phyloP scores from a whole-genome alignment of 2,888 invertebrate genomes.

The Microctonus brassicae region DNA sequence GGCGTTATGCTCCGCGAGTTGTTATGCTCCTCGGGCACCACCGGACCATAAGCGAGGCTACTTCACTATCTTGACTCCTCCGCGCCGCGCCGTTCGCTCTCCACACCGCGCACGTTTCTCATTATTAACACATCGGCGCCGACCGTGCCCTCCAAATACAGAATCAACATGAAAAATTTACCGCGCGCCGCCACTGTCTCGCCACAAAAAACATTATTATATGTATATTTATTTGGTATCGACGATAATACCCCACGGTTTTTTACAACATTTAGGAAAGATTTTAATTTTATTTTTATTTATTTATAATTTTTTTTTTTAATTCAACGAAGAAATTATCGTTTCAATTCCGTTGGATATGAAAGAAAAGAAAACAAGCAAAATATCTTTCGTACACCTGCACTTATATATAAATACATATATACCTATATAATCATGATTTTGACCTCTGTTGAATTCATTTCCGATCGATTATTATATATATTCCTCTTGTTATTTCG shows the following conservation, averaged over 20 bases:
- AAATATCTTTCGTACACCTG: constrained; percentile 12
- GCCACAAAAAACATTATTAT: constrained; percentile 8
- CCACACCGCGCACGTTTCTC: constrained; percentile 54
- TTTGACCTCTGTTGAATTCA: constrained; percentile 8
- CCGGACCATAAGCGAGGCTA: constrained; percentile 67
- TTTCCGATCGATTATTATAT: constrained; percentile 24
- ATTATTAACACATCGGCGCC: constrained; percentile 67
- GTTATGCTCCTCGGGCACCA: constrained; percentile 69
- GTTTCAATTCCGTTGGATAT: not conserved
- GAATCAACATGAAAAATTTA: constrained; percentile 37
- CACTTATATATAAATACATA: not conserved
- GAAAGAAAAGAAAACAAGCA: not conserved
- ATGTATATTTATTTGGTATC: not conserved
- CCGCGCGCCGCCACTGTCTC: constrained; percentile 10
- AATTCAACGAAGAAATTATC: not conserved
- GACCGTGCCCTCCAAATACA: constrained; percentile 53
- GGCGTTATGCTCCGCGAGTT: constrained; percentile 68
- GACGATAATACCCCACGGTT: not conserved
- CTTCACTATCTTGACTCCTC: constrained; percentile 49
- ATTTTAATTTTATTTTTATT: constrained; percentile 16
- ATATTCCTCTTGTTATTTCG: constrained; percentile 1
- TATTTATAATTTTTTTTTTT: not conserved
- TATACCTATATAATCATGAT: not conserved
- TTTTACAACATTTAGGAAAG: constrained; percentile 1
- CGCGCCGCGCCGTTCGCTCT: constrained; percentile 40